phyloP scores from a whole-genome alignment of 1,140 invertebrate species.

The Heliconius congener region DNA sequence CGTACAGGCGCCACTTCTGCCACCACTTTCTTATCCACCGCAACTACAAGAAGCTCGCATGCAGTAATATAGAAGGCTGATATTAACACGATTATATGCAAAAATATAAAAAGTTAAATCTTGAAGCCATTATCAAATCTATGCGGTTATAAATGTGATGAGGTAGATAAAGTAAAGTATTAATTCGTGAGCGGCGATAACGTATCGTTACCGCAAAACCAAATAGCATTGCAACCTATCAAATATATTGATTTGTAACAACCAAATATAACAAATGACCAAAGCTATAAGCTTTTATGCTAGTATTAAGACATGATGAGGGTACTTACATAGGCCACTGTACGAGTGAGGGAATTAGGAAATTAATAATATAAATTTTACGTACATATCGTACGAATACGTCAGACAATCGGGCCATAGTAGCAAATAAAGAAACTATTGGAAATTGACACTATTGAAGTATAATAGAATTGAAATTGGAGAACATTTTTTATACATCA shows the following conservation, averaged over 20 bases:
- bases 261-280: slow-evolving; percentile 72
- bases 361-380: slow-evolving; percentile 33
- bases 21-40: slow-evolving; percentile 73
- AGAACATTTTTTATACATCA: background rate
- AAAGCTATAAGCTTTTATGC: slow-evolving; percentile 74
- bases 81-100: slow-evolving; percentile 7
- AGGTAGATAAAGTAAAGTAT: slow-evolving; percentile 25
- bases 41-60: slow-evolving; percentile 78
- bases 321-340: slow-evolving; percentile 46
- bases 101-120: background rate
- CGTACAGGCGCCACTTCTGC: slow-evolving; percentile 84
- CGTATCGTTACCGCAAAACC: slow-evolving; percentile 50
- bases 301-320: slow-evolving; percentile 57
- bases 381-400: slow-evolving; percentile 38
- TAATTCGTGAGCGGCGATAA: slow-evolving; percentile 17
- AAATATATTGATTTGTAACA: slow-evolving; percentile 49
- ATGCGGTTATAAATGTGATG: slow-evolving; percentile 30
- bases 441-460: slow-evolving; percentile 3
- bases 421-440: slow-evolving; percentile 25
- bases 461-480: background rate
- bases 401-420: slow-evolving; percentile 31
- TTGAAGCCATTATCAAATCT: slow-evolving; percentile 20
- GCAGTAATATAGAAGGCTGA: slow-evolving; percentile 60
- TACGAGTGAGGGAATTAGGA: slow-evolving; percentile 39
- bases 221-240: slow-evolving; percentile 41